These are phyloP conservation scores for Sphenopsis melanotis DNA, from an alignment of 2,797 vertebrate species.

Conservation along the genomic window DNA sequence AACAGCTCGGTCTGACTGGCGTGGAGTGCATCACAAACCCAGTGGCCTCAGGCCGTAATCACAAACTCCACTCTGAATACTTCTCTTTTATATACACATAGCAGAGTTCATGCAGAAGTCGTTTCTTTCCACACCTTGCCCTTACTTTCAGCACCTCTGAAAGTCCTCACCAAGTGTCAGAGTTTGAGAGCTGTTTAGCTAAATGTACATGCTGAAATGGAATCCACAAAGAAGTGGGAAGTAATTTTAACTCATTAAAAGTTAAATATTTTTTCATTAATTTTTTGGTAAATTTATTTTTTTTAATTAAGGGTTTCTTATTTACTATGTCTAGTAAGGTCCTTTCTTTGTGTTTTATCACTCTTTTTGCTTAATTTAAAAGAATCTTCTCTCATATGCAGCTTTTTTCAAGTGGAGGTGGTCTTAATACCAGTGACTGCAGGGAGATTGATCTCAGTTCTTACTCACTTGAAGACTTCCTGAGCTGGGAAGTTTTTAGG, in stretches of 20 bases:
- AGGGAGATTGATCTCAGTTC: not conserved
- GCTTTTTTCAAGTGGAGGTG: not conserved
- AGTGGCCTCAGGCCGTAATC: not conserved
- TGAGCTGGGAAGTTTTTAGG: not conserved
- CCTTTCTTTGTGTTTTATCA: not conserved
- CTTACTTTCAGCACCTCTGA: not conserved
- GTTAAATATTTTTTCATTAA: not conserved
- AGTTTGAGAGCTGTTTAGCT: not conserved
- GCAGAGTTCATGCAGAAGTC: not conserved
- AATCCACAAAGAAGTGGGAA: not conserved
- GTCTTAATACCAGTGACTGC: not conserved
- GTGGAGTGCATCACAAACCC: not conserved
- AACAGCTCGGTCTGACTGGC: fast-evolving
- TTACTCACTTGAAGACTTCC: not conserved
- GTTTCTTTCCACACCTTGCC: not conserved
- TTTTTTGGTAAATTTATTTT: not conserved
- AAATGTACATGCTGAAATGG: not conserved
- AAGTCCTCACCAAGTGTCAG: not conserved
- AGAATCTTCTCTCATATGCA: not conserved
- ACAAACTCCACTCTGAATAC: not conserved
- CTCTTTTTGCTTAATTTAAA: not conserved
- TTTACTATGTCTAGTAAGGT: not conserved
- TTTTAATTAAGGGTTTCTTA: not conserved
- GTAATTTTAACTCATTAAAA: not conserved
- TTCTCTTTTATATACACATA: not conserved